Evolutionary conservation across 2,113 vertebrate genomes (phyloP).

Genomic region (Sterna hirundo): DNA sequence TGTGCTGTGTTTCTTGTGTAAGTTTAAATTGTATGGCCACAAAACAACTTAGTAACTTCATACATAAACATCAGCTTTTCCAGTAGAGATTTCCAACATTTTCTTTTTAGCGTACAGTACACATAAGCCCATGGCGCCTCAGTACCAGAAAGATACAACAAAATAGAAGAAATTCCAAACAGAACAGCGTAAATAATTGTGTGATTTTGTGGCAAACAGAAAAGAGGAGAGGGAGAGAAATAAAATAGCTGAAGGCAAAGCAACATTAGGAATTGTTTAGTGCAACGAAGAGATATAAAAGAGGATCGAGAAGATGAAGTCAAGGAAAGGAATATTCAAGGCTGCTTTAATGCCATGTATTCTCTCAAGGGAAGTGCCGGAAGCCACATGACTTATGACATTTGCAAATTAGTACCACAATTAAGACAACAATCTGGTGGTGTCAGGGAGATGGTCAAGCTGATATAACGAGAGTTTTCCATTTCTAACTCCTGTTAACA

Average conservation of each 20-base stretch:
- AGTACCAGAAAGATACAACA: not conserved
- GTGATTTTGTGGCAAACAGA: not conserved
- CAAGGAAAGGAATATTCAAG: slow-evolving; percentile 19
- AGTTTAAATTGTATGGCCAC: not conserved
- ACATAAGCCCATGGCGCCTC: not conserved
- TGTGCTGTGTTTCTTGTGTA: not conserved
- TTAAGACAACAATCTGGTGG: not conserved
- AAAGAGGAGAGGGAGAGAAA: not conserved
- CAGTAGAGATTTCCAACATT: not conserved
- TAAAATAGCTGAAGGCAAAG: not conserved
- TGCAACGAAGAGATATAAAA: not conserved
- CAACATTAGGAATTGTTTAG: not conserved
- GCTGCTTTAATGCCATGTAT: not conserved
- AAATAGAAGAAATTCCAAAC: not conserved
- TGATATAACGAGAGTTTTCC: slow-evolving; percentile 32
- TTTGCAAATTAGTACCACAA: not conserved
- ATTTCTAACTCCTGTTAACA: not conserved
- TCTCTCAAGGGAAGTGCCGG: not conserved
- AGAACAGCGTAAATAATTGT: not conserved
- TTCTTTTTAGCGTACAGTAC: not conserved
- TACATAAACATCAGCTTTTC: not conserved
- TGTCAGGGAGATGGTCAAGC: slow-evolving; percentile 3
- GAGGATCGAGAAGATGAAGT: not conserved
- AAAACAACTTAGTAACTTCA: not conserved
- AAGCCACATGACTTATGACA: not conserved